Evolutionary conservation across 30 jellyfish, hydroid and myxozoan genomes (phyloP), one percentile per base, ranked within the genome.

Genomic region (Rhopilema esculentum): DNA sequence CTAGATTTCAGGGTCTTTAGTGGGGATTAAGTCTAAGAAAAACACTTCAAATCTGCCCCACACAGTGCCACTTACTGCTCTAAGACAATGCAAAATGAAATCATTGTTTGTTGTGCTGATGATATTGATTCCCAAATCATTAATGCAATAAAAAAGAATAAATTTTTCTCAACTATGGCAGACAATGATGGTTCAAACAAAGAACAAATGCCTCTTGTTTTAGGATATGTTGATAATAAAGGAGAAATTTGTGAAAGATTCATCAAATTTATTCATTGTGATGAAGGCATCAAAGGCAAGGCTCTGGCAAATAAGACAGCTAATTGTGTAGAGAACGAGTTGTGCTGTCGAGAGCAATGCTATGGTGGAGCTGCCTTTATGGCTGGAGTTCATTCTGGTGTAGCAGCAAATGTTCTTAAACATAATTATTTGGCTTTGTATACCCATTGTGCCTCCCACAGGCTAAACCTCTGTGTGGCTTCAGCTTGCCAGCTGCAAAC

Each of bases 41-140:
- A 81, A 21, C 82, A 66, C 71, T 23, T 81, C 33, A 21, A 21
- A 81, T 1, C 65, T 66, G 91, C 91, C 29, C 74, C 17, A 31
- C 83, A 33, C 28, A 51, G 79, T 49, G 57, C 95, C 16, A 40
- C 89, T 28, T 91, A 75, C 75, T 16, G 75, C 25, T 91, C 93
- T 16, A 91, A 91, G 66, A 85, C 97, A 27, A 87, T 80, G 16
- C 96, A 91, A 72, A 91, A 91, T 40, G 97, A 91, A 69, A 75
- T 86, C 23, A 65, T 85, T 31, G 30, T 61, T 18, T 48, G 21
- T 40, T 91, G 97, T 70, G 93, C 94, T 52, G 65, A 52, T 50
- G 26, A 52, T 27, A 77, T 91, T 4, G 89, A 27, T 19, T 89
- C 53, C n/a, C 40, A 81, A 64, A 67, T 63, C 33, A 18, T 64